Base-by-base conservation (phyloP, 1,140 invertebrate species). In the Apis laboriosa region DNA sequence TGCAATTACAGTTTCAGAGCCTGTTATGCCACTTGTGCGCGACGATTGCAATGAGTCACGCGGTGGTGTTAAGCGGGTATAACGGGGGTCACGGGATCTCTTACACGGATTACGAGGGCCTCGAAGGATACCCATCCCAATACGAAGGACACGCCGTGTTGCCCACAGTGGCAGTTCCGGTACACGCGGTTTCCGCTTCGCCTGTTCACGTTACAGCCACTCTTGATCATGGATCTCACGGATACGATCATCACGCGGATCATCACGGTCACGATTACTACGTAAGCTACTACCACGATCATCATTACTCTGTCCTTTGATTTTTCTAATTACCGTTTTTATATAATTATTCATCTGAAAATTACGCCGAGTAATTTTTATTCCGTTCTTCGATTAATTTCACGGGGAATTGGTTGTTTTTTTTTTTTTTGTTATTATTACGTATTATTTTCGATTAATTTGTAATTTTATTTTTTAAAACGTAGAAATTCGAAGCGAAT, bases 101-200 rank as follows among this genome's bases (percentile, higher is more conserved):
- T 49, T 92, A 92, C 71, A 61, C 76, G 19, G 90, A 91, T 80
- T 92, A 92, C 82, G 55, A 85, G 34, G 83, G 83, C 21, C 83
- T 86, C 67, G 91, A 91, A 34, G 92, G 90, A 76, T 92, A 91
- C 81, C 77, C 86, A 75, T 86, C 91, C 7, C 92, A 71, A 1
- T 93, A 92, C 80, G 92, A 92, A 51, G 90, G 88, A 56, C 93
- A 94, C 78, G 88, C 89, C 51, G 91, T 92, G 15, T 76, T 94
- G n/a, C 93, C 93, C 3, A 94, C 93, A 1, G 92, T 94, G 28
- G 92, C 92, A 2, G 92, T 94, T 17, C 93, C 93, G 60, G 84
- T 94, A n/a, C 93, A 94, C 79, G 74, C 93, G 13, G 93, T 94
- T n/a, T 94, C 93, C 61, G 93, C 93, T 1, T 88, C 92, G 1